Base-by-base conservation (phyloP, 2,797 vertebrate species). In the Halcyon smyrnensis region DNA sequence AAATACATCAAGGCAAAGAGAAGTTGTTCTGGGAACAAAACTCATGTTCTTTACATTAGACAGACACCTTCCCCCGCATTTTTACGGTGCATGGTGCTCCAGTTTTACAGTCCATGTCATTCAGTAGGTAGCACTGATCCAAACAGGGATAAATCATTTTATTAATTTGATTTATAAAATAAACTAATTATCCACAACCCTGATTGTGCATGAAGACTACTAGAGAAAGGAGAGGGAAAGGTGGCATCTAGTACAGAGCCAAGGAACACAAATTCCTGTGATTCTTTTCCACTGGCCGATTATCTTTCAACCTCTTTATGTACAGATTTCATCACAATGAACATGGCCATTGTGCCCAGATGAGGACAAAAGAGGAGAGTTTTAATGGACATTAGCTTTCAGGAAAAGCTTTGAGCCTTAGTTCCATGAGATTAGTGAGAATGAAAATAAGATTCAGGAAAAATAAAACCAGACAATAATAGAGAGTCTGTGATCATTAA, bases 351-450 rank as follows among this genome's bases (percentile, higher is more conserved):
- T 96, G 93, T 94, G 62, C 63, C 43, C 84, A 82, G 62, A 11
- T 57, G 46, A 89, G 75, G 71, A 96, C 80, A 96, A 94, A 95
- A 78, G 39, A 95, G 56, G 68, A 87, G 68, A 83, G 46, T 90
- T 95, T 89, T 92, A 95, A 97, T 77, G 85, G 87, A 92, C 28
- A 0, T 70, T 86, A 94, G 90, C 79, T 93, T 91, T 95, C 89
- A 95, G 81, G 60, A 93, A 95, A 94, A 86, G 83, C 94, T 96
- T 96, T 95, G 88, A 97, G 94, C 60, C 84, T 90, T 74, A 97
- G 63, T 81, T 90, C 79, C 78, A 87, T 1, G 5, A 92, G 94
- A 97, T 95, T 93, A 93, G 92, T 87, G 74, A 92, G 84, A 94
- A 92, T 83, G 95, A 88, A 96, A 97, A 91, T 90, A 93, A 96